Evolutionary conservation across 2,797 vertebrate genomes (phyloP).

Genomic region (Pipistrellus nathusii): DNA sequence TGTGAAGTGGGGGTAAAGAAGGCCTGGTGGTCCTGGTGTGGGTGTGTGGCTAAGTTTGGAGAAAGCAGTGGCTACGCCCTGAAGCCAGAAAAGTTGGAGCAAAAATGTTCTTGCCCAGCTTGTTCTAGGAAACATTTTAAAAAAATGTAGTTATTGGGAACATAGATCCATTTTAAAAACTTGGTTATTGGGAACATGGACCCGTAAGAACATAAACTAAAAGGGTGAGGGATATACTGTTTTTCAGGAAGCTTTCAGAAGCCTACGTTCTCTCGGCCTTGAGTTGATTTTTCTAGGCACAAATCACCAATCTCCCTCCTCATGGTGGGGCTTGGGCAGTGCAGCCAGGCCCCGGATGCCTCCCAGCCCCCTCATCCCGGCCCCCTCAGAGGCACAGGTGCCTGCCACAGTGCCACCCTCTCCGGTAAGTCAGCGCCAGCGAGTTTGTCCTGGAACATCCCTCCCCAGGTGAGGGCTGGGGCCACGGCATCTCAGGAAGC

Average conservation of each 20-base stretch:
- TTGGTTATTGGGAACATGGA: not conserved
- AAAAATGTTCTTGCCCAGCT: not conserved
- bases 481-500: constrained; percentile 54
- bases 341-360: not conserved
- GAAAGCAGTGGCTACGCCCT: not conserved
- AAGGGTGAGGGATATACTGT: not conserved
- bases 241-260: not conserved
- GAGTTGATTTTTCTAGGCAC: constrained; percentile 3
- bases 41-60: not conserved
- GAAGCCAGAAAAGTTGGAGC: not conserved
- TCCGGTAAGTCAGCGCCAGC: constrained; percentile 73
- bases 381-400: constrained; percentile 53
- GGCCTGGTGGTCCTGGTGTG: not conserved
- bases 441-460: constrained; percentile 56
- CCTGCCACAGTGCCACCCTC: constrained; percentile 3
- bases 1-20: not conserved
- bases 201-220: not conserved
- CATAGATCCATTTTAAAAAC: not conserved
- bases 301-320: not conserved
- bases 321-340: not conserved
- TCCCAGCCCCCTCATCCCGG: not conserved
- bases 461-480: not conserved
- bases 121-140: not conserved
- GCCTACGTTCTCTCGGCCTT: not conserved
- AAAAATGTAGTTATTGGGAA: not conserved